Evolutionary conservation across 2,113 vertebrate species (phyloP).

Genomic region (Agapornis roseicollis): DNA sequence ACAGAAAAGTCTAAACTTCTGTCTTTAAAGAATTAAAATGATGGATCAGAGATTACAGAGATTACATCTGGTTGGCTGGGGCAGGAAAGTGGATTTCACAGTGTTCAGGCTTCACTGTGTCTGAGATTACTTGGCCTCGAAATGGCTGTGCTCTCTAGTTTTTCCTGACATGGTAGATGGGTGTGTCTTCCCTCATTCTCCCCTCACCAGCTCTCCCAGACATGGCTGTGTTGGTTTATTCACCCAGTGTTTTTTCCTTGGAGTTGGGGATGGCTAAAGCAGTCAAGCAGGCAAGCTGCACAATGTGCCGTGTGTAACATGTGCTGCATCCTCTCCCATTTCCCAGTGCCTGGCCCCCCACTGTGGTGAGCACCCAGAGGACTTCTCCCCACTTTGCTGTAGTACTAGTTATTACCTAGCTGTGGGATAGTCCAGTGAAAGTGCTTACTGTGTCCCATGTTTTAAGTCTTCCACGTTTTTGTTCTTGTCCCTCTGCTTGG

Average conservation of each 20-base stretch:
- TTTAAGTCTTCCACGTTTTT: background rate
- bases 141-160: background rate
- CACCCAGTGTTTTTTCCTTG: background rate
- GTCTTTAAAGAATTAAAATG: background rate
- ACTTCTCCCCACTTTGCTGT: background rate
- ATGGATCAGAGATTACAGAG: accelerated
- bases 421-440: background rate
- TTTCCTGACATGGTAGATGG: accelerated
- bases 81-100: accelerated
- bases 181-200: background rate
- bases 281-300: background rate
- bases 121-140: background rate
- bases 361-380: background rate
- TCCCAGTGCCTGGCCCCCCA: accelerated
- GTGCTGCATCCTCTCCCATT: background rate
- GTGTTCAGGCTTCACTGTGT: background rate
- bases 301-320: accelerated
- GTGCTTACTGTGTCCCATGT: background rate
- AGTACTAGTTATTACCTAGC: background rate
- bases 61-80: background rate
- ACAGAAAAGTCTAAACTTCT: background rate
- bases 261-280: background rate
- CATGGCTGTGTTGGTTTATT: background rate
- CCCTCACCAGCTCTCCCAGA: background rate
- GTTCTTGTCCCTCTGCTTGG: background rate